Evolutionary conservation across 1,140 invertebrate species (phyloP).

Genomic region (Diploscapter pachys): DNA sequence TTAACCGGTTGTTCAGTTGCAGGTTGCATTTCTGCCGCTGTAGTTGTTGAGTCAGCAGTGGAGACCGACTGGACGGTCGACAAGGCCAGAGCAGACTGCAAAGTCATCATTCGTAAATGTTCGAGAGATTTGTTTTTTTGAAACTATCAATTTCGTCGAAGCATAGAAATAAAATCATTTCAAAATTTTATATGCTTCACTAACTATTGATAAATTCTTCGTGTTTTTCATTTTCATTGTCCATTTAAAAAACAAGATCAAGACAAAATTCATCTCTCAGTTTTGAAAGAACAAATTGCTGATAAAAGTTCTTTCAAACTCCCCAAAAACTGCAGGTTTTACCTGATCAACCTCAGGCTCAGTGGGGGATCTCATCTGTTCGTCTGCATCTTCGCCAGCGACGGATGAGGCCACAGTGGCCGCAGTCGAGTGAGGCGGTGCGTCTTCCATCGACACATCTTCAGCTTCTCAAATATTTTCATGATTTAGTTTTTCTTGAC

Average conservation of each 20-base stretch:
- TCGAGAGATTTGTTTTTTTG: too few species aligned
- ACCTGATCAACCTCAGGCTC: neutral
- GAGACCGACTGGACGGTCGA: too few species aligned
- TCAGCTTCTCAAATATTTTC: slow-evolving; percentile 9
- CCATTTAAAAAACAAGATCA: neutral
- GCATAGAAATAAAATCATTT: too few species aligned
- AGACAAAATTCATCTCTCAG: slow-evolving; percentile 2
- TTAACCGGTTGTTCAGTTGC: slow-evolving; percentile 5
- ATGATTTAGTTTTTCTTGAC: too few species aligned
- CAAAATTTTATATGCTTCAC: too few species aligned
- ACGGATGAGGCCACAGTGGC: slow-evolving; percentile 22
- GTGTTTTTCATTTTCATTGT: too few species aligned
- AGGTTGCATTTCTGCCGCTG: slow-evolving; percentile 10
- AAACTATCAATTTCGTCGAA: too few species aligned
- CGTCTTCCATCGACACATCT: slow-evolving; percentile 13
- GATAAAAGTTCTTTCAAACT: slow-evolving; percentile 2
- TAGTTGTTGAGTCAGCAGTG: slow-evolving; percentile 1
- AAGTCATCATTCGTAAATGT: too few species aligned
- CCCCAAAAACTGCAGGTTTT: slow-evolving; percentile 6
- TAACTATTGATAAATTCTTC: too few species aligned
- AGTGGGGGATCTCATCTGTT: neutral
- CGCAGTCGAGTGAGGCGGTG: slow-evolving; percentile 23
- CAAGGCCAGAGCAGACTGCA: too few species aligned
- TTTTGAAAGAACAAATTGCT: slow-evolving; percentile 11
- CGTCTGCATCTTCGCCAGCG: slow-evolving; percentile 22